phyloP scores from a whole-genome alignment of 2,113 vertebrate species.

The Solea solea region DNA sequence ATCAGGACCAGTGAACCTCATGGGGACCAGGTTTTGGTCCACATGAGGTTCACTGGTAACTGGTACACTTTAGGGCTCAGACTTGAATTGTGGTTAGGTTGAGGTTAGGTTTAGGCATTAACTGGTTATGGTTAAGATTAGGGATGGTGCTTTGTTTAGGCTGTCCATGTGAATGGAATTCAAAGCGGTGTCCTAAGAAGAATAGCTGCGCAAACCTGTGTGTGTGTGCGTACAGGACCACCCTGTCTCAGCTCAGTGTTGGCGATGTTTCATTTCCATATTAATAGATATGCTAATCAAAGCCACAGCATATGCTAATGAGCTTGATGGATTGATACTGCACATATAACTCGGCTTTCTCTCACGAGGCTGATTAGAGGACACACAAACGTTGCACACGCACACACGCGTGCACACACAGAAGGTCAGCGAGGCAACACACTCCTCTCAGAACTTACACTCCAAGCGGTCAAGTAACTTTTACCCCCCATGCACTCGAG shows the following conservation, averaged over 20 bases:
- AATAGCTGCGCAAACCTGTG: too few species aligned
- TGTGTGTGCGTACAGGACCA: slow-evolving; percentile 10
- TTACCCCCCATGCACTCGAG: background rate
- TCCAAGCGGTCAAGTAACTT: slow-evolving; percentile 29
- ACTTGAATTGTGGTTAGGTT: too few species aligned
- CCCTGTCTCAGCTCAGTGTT: slow-evolving; percentile 43
- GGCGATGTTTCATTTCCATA: slow-evolving; percentile 74
- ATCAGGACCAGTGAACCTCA: too few species aligned
- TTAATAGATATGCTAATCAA: slow-evolving; percentile 81
- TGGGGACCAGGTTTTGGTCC: too few species aligned
- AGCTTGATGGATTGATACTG: slow-evolving; percentile 75
- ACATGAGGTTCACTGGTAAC: too few species aligned
- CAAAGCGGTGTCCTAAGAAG: too few species aligned
- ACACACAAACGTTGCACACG: slow-evolving; percentile 4
- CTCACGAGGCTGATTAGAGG: slow-evolving; percentile 50
- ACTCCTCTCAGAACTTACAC: slow-evolving; percentile 1
- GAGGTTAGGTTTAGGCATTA: too few species aligned
- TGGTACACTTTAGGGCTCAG: too few species aligned
- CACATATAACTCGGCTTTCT: slow-evolving; percentile 59
- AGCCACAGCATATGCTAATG: slow-evolving; percentile 77
- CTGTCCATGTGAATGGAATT: too few species aligned
- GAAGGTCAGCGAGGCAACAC: slow-evolving; percentile 25
- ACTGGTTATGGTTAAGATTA: too few species aligned
- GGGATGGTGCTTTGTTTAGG: too few species aligned
- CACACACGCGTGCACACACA: slow-evolving; percentile 12